Percentiles rank a stretch among this genome's conserved stretches.
These are phyloP conservation scores for Whitmania pigra DNA, from an alignment of 1,140 invertebrate genomes.

Conservation along the genomic window DNA sequence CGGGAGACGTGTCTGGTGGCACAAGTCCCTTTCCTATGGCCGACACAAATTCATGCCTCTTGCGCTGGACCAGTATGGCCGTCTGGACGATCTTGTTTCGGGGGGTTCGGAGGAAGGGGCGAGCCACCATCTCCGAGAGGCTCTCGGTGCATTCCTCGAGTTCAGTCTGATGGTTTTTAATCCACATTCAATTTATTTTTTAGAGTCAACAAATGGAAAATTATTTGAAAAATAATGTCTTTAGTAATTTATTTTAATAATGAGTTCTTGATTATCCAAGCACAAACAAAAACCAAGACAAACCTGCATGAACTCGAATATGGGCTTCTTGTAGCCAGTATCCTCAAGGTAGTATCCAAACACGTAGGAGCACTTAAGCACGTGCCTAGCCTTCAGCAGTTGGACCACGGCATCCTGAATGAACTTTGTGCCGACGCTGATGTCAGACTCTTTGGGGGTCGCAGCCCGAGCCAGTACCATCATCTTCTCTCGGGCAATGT, in stretches of 20 bases:
- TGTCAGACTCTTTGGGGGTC: constrained; percentile 35
- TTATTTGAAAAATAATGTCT: not conserved
- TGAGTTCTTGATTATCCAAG: not conserved
- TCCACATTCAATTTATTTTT: not conserved
- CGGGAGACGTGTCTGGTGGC: constrained; percentile 54
- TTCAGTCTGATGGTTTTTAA: constrained; percentile 47
- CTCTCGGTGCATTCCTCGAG: constrained; percentile 56
- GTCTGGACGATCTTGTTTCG: constrained; percentile 52
- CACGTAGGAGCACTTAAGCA: constrained; percentile 56
- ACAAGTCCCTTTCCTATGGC: constrained; percentile 55
- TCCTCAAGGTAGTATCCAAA: constrained; percentile 56
- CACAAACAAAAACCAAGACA: too few species aligned
- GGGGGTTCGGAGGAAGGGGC: constrained; percentile 54
- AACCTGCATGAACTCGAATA: constrained; percentile 62
- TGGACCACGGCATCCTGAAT: constrained; percentile 55
- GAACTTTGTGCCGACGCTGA: constrained; percentile 44
- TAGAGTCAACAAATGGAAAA: not conserved
- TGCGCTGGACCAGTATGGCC: constrained; percentile 48
- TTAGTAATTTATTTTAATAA: too few species aligned
- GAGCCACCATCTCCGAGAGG: constrained; percentile 54
- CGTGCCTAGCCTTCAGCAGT: constrained; percentile 51
- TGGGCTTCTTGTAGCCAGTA: constrained; percentile 55
- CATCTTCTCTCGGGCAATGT: constrained; percentile 53
- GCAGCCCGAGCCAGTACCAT: constrained; percentile 47
- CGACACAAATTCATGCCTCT: constrained; percentile 53